phyloP scores from a whole-genome alignment of 1,140 invertebrate genomes.

The Chlorops oryzae region DNA sequence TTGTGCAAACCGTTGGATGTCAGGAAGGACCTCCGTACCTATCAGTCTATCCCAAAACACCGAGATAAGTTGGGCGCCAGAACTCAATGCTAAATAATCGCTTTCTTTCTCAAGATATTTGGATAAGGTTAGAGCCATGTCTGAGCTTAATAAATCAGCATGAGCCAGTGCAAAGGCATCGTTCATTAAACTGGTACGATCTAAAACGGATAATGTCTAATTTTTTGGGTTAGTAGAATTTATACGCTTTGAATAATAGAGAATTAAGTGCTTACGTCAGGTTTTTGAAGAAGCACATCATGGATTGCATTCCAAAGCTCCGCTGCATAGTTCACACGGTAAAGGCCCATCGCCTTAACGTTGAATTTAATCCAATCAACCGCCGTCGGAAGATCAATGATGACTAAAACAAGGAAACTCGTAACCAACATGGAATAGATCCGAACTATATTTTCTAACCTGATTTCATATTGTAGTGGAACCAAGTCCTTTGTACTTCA shows the following conservation, averaged over 20 bases:
- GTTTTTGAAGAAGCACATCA: slow-evolving; percentile 45
- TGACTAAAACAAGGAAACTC: too few relatives aligned
- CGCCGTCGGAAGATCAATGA: slow-evolving; percentile 8
- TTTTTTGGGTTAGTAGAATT: too few relatives aligned
- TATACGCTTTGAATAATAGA: too few relatives aligned
- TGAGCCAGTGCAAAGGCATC: slow-evolving; percentile 76
- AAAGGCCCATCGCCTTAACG: slow-evolving; percentile 72
- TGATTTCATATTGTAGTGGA: too few relatives aligned
- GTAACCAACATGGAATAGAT: too few relatives aligned
- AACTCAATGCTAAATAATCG: slow-evolving; percentile 63
- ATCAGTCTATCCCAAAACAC: slow-evolving; percentile 54
- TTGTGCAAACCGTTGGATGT: slow-evolving; percentile 56
- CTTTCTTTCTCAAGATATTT: slow-evolving; percentile 58
- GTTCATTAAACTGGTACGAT: slow-evolving; percentile 73
- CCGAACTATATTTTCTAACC: too few relatives aligned
- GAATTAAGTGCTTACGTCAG: background rate
- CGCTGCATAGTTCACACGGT: slow-evolving; percentile 70
- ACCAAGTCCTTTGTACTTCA: too few relatives aligned
- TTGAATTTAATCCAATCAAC: slow-evolving; percentile 76
- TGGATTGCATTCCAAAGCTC: slow-evolving; percentile 60
- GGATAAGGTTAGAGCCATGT: slow-evolving; percentile 58
- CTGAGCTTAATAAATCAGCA: slow-evolving; percentile 58
- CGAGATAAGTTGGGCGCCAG: slow-evolving; percentile 52
- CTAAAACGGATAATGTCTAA: slow-evolving; percentile 55
- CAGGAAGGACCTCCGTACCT: slow-evolving; percentile 51